Conservation (phyloP, 2,888 invertebrate genomes). For the Caenorhabditis wallacei region DNA sequence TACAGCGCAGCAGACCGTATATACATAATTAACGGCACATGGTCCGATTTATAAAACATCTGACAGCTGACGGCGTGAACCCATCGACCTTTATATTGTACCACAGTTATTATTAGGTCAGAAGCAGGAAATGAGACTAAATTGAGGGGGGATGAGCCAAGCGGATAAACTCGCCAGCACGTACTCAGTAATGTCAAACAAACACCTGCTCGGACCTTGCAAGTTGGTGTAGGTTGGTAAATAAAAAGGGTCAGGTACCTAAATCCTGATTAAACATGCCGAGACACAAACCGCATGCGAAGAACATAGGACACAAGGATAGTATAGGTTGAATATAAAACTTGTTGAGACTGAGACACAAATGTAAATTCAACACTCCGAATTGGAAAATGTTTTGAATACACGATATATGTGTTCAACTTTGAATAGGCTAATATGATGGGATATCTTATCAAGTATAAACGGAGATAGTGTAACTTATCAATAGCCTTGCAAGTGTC, state of each 20-base stretch:
- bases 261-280: constrained; percentile 60
- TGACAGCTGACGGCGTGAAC: constrained; percentile 67
- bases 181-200: constrained; percentile 38
- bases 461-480: constrained; percentile 39
- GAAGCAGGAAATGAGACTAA: constrained; percentile 41
- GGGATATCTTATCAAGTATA: constrained; percentile 16
- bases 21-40: constrained; percentile 57
- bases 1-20: constrained; percentile 35
- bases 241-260: constrained; percentile 51
- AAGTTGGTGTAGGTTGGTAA: constrained; percentile 43
- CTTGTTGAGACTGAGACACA: background rate
- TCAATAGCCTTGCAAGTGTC: constrained; percentile 5
- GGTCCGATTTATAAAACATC: constrained; percentile 37
- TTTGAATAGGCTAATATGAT: too few relatives aligned
- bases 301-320: constrained; percentile 8
- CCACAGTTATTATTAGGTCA: constrained; percentile 50
- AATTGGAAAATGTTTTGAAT: background rate
- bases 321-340: background rate
- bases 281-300: background rate
- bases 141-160: constrained; percentile 8
- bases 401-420: background rate
- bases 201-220: constrained; percentile 35
- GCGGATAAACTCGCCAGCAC: background rate
- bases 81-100: constrained; percentile 40
- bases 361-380: background rate